A percentile compares a stretch with the other conserved stretches of the same genome.
Evolutionary conservation across 2,888 invertebrate genomes (phyloP).

Genomic region (Epistrophe grossulariae): DNA sequence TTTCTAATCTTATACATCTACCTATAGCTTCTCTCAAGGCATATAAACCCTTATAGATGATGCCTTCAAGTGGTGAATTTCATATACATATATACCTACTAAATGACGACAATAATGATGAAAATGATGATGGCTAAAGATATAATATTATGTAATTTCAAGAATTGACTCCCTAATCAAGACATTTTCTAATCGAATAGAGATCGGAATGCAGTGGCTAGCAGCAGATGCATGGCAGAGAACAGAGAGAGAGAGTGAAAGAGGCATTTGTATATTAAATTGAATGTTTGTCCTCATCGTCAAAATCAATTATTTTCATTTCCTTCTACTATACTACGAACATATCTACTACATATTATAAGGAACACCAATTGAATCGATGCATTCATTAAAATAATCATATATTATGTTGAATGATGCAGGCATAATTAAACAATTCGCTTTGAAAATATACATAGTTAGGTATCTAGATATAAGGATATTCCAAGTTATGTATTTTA

Average conservation of each 20-base stretch:
- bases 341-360: not conserved
- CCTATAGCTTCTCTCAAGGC: not conserved
- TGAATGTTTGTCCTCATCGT: constrained; percentile 48
- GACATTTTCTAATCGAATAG: constrained; percentile 49
- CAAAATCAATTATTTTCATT: constrained; percentile 57
- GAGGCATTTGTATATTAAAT: constrained; percentile 36
- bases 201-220: not conserved
- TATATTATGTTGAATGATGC: constrained; percentile 20
- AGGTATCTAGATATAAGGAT: not conserved
- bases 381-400: constrained; percentile 51
- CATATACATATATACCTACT: not conserved
- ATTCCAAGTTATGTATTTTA: not conserved
- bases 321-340: not conserved
- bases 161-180: constrained; percentile 56
- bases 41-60: not conserved
- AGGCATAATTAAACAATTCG: constrained; percentile 60
- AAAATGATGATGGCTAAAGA: constrained; percentile 11
- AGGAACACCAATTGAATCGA: constrained; percentile 40
- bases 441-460: not conserved
- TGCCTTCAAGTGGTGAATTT: not conserved
- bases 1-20: not conserved
- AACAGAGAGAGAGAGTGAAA: not conserved
- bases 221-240: no score
- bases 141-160: constrained; percentile 33
- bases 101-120: not conserved